phyloP scores from a whole-genome alignment of 2,797 vertebrate species.

The Lutjanus campechanus region DNA sequence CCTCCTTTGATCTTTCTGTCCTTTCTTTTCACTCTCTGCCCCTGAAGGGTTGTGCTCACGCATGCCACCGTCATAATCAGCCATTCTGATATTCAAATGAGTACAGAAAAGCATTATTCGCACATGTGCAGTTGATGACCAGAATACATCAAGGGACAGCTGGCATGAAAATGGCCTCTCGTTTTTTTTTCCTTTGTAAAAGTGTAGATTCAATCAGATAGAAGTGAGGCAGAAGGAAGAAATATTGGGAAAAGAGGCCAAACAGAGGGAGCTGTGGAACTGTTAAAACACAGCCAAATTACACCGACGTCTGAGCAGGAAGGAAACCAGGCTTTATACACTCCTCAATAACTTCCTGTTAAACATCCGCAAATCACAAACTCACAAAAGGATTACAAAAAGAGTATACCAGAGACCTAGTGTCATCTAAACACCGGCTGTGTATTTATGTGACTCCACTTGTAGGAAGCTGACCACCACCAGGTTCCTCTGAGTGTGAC shows the following conservation, averaged over 20 bases:
- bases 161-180: constrained; percentile 64
- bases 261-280: constrained; percentile 51
- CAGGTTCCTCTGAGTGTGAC: constrained; percentile 59
- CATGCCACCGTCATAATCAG: constrained; percentile 81
- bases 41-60: constrained; percentile 78
- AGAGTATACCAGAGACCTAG: constrained; percentile 56
- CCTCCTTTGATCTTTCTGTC: constrained; percentile 72
- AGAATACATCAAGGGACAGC: constrained; percentile 79
- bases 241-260: constrained; percentile 35
- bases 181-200: constrained; percentile 46
- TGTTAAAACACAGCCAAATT: constrained; percentile 76
- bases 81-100: constrained; percentile 78
- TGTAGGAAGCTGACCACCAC: constrained; percentile 75
- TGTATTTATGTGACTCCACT: constrained; percentile 85
- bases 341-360: constrained; percentile 86
- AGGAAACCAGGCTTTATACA: constrained; percentile 83
- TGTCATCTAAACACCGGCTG: constrained; percentile 82
- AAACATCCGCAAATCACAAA: constrained; percentile 86
- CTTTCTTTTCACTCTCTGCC: constrained; percentile 50
- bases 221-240: constrained; percentile 49
- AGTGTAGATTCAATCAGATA: constrained; percentile 49
- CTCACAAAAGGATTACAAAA: constrained; percentile 77
- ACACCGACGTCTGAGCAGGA: constrained; percentile 81
- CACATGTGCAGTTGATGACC: constrained; percentile 78
- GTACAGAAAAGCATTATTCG: constrained; percentile 60